Evolutionary conservation across 2,888 invertebrate genomes (phyloP).

Genomic region (Gnatocerus cornutus): DNA sequence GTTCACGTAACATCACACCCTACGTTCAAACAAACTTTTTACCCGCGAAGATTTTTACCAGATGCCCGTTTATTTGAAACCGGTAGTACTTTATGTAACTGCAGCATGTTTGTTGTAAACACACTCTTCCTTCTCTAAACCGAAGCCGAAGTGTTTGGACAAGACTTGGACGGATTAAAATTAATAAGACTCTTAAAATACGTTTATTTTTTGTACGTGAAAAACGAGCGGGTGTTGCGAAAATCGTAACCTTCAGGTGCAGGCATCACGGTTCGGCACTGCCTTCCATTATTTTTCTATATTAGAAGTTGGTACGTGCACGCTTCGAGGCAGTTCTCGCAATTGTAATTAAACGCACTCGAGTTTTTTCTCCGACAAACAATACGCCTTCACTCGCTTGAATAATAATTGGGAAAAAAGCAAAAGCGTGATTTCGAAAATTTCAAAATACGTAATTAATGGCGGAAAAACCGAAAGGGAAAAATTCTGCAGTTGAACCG

Average conservation of each 20-base stretch:
- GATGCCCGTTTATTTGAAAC: slow-evolving; percentile 35
- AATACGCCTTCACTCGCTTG: slow-evolving; percentile 35
- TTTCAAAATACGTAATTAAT: slow-evolving; percentile 36
- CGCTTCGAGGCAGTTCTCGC: slow-evolving; percentile 37
- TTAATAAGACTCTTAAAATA: slow-evolving; percentile 23
- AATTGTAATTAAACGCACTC: slow-evolving; percentile 34
- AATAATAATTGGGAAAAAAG: slow-evolving; percentile 28
- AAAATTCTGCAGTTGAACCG: slow-evolving; percentile 28
- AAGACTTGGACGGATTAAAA: slow-evolving; percentile 32
- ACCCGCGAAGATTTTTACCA: slow-evolving; percentile 37
- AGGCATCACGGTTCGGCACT: slow-evolving; percentile 37
- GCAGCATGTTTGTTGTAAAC: slow-evolving; percentile 33
- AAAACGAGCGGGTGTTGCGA: slow-evolving; percentile 34
- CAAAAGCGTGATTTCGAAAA: slow-evolving; percentile 31
- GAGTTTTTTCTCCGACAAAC: slow-evolving; percentile 24
- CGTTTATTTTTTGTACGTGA: slow-evolving; percentile 26
- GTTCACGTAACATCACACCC: slow-evolving; percentile 27
- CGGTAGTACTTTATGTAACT: slow-evolving; percentile 36
- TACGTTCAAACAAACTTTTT: slow-evolving; percentile 33
- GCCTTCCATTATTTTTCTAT: slow-evolving; percentile 30
- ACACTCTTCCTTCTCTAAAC: slow-evolving; percentile 31
- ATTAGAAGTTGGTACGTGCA: slow-evolving; percentile 33
- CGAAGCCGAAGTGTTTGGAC: slow-evolving; percentile 36
- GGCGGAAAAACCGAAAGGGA: slow-evolving; percentile 21
- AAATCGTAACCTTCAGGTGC: slow-evolving; percentile 39